Evolutionary conservation across 2,888 invertebrate genomes (phyloP).

Genomic region (Strigamia maritima): DNA sequence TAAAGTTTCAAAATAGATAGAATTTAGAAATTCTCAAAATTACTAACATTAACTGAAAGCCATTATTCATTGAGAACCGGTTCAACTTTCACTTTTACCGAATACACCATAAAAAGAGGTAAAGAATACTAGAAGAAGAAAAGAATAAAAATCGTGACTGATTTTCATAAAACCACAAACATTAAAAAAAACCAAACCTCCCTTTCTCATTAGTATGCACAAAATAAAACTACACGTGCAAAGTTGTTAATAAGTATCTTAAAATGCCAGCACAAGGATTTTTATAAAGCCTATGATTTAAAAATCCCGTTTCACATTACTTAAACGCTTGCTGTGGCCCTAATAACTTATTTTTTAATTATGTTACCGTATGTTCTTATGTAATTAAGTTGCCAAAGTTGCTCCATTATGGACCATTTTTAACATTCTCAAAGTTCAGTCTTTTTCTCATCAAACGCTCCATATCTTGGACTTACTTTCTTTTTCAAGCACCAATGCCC

Average conservation of each 20-base stretch:
- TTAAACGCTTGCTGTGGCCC: not conserved
- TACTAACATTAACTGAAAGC: conserved; percentile 26
- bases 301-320: not conserved
- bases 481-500: too few species aligned
- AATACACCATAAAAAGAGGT: not conserved
- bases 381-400: not conserved
- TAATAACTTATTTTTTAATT: not conserved
- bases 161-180: not conserved
- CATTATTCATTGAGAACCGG: conserved; percentile 23
- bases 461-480: too few species aligned
- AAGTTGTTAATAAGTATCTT: not conserved
- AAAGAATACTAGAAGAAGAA: not conserved
- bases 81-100: conserved; percentile 26
- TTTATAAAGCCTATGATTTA: not conserved
- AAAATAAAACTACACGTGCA: not conserved
- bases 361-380: not conserved
- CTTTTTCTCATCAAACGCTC: not conserved
- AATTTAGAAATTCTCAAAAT: conserved; percentile 5
- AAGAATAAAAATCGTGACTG: not conserved
- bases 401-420: not conserved
- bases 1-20: conserved; percentile 1
- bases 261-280: not conserved
- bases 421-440: not conserved
- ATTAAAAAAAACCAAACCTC: not conserved
- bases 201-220: conserved; percentile 12